Evolutionary conservation across 1,140 invertebrate species (phyloP), one percentile per base, ranked within the genome.

Genomic region (Drosophila takahashii): DNA sequence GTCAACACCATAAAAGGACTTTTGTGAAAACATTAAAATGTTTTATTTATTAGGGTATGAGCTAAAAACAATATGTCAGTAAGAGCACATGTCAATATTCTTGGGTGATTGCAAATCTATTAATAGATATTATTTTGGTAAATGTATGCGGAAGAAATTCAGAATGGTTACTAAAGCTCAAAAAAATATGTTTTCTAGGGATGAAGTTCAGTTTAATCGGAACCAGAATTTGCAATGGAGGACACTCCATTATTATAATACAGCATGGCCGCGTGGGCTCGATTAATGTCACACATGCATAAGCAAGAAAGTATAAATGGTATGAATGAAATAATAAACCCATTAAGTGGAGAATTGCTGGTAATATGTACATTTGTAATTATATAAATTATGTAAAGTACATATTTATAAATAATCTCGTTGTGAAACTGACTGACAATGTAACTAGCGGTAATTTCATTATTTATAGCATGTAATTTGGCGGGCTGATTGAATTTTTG

Each of bases 401-500:
- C 64, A 67, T 67, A 67, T 67, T 67, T 67, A 67, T 67, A 65
- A 29, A 32, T 67, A 52, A 52, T 50, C 18, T 52, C 10, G 16
- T 51, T 65, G 42, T 50, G 44, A 65, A 52, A 67, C 18, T 15
- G 60, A 45, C 57, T 48, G 62, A 66, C 56, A 61, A 44, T 26
- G 59, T 36, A 22, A 18, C n/a, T 51, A 15, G 64, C 18, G 45
- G 45, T 52, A 67, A 67, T 65, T 65, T 65, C 9, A 67, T 65
- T 67, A 65, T 50, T 65, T 65, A 52, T 29, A 51, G 16, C 64
- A 51, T 67, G 58, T 65, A 67, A 67, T 67, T 67, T 65, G 27
- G 42, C 60, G 60, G 45, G 47, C 45, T 67, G 61, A 67, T 67
- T 67, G 64, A 67, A 67, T 67, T 67, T 65, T 41, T 67, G 64